phyloP scores from a whole-genome alignment of 2,797 vertebrate species.

The Schizopygopsis pylzovi region DNA sequence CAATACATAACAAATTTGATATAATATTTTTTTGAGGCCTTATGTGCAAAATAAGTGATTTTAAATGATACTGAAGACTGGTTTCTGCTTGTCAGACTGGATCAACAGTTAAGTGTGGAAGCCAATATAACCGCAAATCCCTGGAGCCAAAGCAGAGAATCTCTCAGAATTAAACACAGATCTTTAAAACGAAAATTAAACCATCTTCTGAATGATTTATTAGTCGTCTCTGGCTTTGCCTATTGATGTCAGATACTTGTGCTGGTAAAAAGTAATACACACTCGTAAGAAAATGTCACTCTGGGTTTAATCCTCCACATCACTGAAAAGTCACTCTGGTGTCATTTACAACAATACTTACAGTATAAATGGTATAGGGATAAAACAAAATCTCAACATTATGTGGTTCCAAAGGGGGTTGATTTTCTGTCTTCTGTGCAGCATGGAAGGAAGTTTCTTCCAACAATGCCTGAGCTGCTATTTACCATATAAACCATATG shows the following conservation, averaged over 20 bases:
- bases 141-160: constrained; percentile 1
- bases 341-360: background rate
- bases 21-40: background rate
- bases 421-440: too few species aligned
- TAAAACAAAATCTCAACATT: background rate
- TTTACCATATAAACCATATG: too few species aligned
- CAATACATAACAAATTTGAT: background rate
- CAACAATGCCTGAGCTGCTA: too few species aligned
- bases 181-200: constrained; percentile 18
- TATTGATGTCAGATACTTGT: constrained; percentile 8
- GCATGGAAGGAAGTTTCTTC: too few species aligned
- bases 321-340: background rate
- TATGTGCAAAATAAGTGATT: background rate
- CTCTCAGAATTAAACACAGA: background rate
- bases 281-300: background rate
- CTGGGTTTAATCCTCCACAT: background rate
- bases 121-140: background rate
- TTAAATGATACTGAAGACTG: background rate
- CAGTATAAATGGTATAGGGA: background rate
- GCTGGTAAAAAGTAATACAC: background rate
- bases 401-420: background rate
- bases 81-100: constrained; percentile 11
- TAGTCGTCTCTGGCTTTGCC: background rate
- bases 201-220: background rate
- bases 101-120: background rate